Conservation (phyloP, 2,888 invertebrate genomes). For the Agrenia bidenticulata region DNA sequence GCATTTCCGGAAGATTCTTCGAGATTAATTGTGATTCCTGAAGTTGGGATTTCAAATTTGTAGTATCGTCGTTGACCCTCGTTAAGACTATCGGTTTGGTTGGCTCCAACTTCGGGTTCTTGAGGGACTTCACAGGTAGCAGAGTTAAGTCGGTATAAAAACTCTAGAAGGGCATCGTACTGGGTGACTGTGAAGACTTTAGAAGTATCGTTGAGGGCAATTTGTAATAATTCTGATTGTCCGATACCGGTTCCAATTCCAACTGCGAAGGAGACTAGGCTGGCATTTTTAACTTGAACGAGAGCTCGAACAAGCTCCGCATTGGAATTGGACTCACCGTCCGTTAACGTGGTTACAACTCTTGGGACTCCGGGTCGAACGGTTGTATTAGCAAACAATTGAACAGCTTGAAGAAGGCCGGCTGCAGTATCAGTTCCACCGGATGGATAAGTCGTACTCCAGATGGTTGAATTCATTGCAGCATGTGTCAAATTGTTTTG, state of each 20-base stretch:
- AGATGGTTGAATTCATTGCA: slow-evolving; percentile 7
- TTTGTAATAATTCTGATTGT: slow-evolving; percentile 21
- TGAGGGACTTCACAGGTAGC: slow-evolving; percentile 38
- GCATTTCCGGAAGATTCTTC: slow-evolving; percentile 6
- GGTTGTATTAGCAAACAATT: slow-evolving; percentile 12
- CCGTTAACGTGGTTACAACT: slow-evolving; percentile 31
- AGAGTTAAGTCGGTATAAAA: slow-evolving; percentile 28
- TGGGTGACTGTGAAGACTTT: slow-evolving; percentile 20
- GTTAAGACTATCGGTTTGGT: slow-evolving; percentile 22
- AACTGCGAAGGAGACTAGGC: slow-evolving; percentile 30
- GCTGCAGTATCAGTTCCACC: slow-evolving; percentile 27
- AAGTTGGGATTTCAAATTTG: slow-evolving; percentile 18
- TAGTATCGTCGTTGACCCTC: slow-evolving; percentile 32
- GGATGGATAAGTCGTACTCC: slow-evolving; percentile 11
- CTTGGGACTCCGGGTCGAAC: slow-evolving; percentile 23
- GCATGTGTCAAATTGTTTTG: slow-evolving; percentile 3
- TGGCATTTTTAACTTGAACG: not conserved
- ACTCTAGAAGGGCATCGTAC: slow-evolving; percentile 31
- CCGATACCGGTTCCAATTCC: slow-evolving; percentile 30
- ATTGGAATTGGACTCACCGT: slow-evolving; percentile 15
- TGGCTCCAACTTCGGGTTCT: slow-evolving; percentile 18
- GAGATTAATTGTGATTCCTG: slow-evolving; percentile 32
- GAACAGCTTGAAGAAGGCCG: slow-evolving; percentile 16
- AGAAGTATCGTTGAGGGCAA: slow-evolving; percentile 22
- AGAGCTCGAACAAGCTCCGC: slow-evolving; percentile 5